phyloP scores from a whole-genome alignment of 2,888 invertebrate species.

The Melangyna quadrimaculata region DNA sequence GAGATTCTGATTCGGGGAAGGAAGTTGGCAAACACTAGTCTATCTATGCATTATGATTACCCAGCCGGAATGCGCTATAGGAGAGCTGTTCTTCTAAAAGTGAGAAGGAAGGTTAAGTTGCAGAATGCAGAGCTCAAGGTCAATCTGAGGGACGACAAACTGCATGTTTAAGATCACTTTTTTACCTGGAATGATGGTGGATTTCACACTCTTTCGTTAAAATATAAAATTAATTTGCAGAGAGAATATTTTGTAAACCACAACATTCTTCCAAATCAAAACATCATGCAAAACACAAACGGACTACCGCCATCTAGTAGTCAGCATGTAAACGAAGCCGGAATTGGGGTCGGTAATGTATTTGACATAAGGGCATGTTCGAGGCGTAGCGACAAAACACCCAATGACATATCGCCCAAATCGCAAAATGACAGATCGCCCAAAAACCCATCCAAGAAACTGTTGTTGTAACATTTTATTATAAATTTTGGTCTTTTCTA shows the following conservation, averaged over 20 bases:
- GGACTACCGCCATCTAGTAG: background rate
- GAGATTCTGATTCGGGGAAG: background rate
- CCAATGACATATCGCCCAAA: too few species aligned
- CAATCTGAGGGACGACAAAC: background rate
- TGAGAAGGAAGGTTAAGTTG: background rate
- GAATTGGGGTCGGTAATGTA: background rate
- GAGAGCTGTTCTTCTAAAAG: background rate
- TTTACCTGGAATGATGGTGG: background rate
- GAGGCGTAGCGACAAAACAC: too few species aligned
- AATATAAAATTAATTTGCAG: background rate
- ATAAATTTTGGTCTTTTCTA: too few species aligned
- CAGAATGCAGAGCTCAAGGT: background rate
- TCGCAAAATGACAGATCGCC: too few species aligned
- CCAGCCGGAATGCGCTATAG: background rate
- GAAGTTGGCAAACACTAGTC: background rate
- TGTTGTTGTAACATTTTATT: too few species aligned
- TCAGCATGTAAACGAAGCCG: background rate
- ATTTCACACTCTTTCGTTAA: background rate
- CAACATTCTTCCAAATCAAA: background rate
- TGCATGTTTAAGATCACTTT: background rate
- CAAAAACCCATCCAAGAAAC: too few species aligned
- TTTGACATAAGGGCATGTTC: background rate
- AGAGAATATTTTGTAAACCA: background rate
- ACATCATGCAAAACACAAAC: background rate
- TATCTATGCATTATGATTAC: background rate